A percentile compares a stretch with the other conserved stretches of the same genome.
phyloP scores from a whole-genome alignment of 2,888 invertebrate genomes.

The Penaeus monodon region DNA sequence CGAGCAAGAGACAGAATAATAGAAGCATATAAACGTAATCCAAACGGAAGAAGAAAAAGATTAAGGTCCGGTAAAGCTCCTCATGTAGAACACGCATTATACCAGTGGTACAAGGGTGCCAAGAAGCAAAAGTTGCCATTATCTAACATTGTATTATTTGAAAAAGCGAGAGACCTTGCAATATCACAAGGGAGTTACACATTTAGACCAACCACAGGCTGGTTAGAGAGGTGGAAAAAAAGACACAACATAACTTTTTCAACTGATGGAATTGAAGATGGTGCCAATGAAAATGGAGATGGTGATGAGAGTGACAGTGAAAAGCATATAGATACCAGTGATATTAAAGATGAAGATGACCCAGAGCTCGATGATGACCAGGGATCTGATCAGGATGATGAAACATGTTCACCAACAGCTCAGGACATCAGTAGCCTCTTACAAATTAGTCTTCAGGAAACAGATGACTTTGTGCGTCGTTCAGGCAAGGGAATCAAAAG shows the following conservation, averaged over 20 bases:
- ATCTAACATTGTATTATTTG: conserved; percentile 37
- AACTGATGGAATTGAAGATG: not conserved
- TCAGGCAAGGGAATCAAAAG: conserved; percentile 41
- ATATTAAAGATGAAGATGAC: conserved; percentile 22
- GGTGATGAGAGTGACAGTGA: conserved; percentile 21
- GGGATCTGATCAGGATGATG: conserved; percentile 1
- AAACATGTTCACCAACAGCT: conserved; percentile 6
- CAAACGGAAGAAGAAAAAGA: conserved; percentile 33
- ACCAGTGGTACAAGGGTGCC: conserved; percentile 33
- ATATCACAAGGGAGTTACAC: conserved; percentile 30
- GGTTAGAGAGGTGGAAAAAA: conserved; percentile 41
- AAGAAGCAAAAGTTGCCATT: conserved; percentile 33
- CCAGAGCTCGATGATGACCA: conserved; percentile 30
- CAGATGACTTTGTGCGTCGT: conserved; percentile 31
- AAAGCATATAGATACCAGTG: conserved; percentile 5
- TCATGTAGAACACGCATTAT: conserved; percentile 32
- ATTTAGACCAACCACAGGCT: conserved; percentile 36
- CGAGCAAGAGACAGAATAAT: conserved; percentile 35
- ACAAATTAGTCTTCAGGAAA: conserved; percentile 39
- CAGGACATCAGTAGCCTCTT: conserved; percentile 34
- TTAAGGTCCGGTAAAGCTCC: conserved; percentile 41
- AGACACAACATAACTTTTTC: conserved; percentile 30
- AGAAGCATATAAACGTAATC: conserved; percentile 39
- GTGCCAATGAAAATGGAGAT: conserved; percentile 13
- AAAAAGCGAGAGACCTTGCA: conserved; percentile 43